phyloP scores from a whole-genome alignment of 2,113 vertebrate genomes.

The Pantherophis guttatus region DNA sequence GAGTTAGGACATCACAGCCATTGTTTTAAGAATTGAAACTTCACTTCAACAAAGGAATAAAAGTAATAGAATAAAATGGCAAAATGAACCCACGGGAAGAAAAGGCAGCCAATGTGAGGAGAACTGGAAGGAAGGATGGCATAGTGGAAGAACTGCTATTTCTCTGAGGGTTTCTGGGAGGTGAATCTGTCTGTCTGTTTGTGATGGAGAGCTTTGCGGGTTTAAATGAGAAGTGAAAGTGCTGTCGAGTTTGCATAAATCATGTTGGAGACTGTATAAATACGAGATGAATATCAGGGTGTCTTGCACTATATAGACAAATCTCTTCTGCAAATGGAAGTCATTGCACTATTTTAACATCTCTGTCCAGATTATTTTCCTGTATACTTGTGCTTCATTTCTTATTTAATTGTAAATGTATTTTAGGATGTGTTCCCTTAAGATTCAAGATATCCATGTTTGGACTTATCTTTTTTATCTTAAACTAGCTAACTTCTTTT shows the following conservation, averaged over 20 bases:
- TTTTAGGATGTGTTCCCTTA: too few species aligned
- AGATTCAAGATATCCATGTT: too few species aligned
- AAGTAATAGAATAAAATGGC: neutral
- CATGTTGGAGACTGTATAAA: neutral
- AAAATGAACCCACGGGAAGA: neutral
- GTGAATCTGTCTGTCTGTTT: neutral
- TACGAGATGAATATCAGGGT: neutral
- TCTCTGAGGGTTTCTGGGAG: neutral
- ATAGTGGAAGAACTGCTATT: neutral
- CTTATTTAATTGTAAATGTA: too few species aligned
- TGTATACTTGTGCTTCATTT: too few species aligned
- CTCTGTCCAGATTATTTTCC: too few species aligned
- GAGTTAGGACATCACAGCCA: neutral
- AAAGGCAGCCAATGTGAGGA: neutral
- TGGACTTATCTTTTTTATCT: too few species aligned
- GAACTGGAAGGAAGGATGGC: neutral
- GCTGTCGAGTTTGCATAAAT: neutral
- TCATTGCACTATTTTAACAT: neutral
- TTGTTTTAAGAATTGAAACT: neutral
- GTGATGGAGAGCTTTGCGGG: neutral
- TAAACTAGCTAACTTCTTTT: too few species aligned
- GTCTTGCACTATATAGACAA: accelerated
- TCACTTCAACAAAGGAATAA: neutral
- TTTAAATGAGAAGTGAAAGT: neutral
- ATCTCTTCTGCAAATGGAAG: neutral